Evolutionary conservation across 2,113 vertebrate genomes (phyloP).

Genomic region (Phyllostomus discolor): DNA sequence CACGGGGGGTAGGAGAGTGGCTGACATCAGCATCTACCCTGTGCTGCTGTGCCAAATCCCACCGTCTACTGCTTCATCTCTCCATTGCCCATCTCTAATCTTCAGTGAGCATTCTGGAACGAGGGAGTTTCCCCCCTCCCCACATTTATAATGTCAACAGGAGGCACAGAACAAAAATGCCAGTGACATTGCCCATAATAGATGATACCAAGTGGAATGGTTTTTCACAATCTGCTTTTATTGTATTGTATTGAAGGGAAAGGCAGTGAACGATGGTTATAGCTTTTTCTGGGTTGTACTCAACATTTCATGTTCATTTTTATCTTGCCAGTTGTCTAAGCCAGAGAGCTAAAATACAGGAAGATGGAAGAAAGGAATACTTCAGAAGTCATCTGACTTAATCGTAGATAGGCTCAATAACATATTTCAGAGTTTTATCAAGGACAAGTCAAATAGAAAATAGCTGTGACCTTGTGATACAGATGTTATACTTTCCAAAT

Average conservation of each 20-base stretch:
- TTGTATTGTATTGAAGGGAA: neutral
- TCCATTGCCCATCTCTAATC: neutral
- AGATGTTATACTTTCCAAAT: neutral
- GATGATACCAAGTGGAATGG: neutral
- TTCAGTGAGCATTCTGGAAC: neutral
- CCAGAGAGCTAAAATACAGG: conserved; percentile 13
- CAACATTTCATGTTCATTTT: conserved; percentile 44
- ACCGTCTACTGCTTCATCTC: neutral
- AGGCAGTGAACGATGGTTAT: conserved; percentile 32
- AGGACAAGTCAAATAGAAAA: conserved; percentile 26
- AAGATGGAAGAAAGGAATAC: neutral
- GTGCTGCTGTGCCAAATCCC: neutral
- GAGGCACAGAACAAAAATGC: conserved; percentile 12
- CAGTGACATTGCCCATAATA: neutral
- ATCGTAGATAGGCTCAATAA: neutral
- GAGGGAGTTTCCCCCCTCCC: neutral
- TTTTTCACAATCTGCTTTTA: neutral
- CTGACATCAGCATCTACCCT: neutral
- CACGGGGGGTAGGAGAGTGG: too few relatives aligned
- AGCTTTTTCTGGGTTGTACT: conserved; percentile 3
- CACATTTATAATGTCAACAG: neutral
- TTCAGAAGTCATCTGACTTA: conserved; percentile 13
- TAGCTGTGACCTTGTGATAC: conserved; percentile 15
- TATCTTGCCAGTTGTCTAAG: conserved; percentile 12
- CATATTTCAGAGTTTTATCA: conserved; percentile 30